Evolutionary conservation across 2,888 invertebrate species (phyloP).

Genomic region (Netelia melanura): DNA sequence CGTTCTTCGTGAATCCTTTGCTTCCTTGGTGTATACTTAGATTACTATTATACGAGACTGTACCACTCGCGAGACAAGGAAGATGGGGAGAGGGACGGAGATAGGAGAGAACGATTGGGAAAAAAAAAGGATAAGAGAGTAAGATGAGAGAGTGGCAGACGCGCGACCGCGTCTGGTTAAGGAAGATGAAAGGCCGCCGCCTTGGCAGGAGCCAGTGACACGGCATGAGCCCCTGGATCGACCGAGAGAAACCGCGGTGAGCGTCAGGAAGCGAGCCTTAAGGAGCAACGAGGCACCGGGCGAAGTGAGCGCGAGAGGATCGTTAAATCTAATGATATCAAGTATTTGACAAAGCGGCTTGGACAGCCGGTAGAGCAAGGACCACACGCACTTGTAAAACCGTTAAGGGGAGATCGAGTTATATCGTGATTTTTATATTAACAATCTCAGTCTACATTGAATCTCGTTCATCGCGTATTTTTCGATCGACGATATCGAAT

Average conservation of each 20-base stretch:
- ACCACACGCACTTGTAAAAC: slow-evolving; percentile 76
- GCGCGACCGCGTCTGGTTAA: slow-evolving; percentile 77
- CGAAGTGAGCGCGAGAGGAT: slow-evolving; percentile 68
- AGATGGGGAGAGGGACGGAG: slow-evolving; percentile 58
- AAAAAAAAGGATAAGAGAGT: slow-evolving; percentile 57
- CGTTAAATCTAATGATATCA: slow-evolving; percentile 84
- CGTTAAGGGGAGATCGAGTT: neutral
- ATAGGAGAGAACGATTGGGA: slow-evolving; percentile 28
- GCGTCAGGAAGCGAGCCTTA: slow-evolving; percentile 52
- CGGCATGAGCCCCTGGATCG: slow-evolving; percentile 75
- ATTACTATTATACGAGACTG: slow-evolving; percentile 52
- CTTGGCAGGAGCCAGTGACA: slow-evolving; percentile 81
- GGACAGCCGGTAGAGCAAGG: slow-evolving; percentile 56
- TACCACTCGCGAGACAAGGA: slow-evolving; percentile 45
- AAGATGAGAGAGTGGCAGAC: slow-evolving; percentile 62
- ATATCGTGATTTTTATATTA: neutral
- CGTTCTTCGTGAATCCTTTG: slow-evolving; percentile 58
- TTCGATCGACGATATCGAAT: neutral
- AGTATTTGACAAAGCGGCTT: slow-evolving; percentile 80
- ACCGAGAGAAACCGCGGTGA: slow-evolving; percentile 41
- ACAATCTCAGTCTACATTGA: neutral
- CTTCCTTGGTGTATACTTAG: slow-evolving; percentile 54
- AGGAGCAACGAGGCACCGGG: neutral
- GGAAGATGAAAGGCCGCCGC: slow-evolving; percentile 82
- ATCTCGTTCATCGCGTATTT: neutral